Evolutionary conservation across 2,797 vertebrate genomes (phyloP), one percentile per base, ranked within the genome.

Genomic region (Cynodonichthys magdalenae): DNA sequence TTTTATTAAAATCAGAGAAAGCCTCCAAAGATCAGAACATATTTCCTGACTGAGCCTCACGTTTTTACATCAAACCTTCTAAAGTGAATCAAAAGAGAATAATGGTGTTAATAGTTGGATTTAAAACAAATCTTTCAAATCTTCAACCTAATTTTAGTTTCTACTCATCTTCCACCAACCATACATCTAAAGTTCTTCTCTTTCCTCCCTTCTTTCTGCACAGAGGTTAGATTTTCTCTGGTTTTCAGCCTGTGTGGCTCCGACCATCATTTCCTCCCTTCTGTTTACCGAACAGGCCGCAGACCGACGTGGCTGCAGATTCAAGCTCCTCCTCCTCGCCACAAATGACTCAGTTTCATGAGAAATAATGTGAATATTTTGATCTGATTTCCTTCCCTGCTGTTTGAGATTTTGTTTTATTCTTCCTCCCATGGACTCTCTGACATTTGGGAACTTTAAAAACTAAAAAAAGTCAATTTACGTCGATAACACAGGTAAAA

Each of bases 261-360:
- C 41, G 69, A 82, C 77, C 82, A 45, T 88, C 85, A 71, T 86
- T 76, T 72, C 83, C 75, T 59, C 74, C 9, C 31, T 52, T 80
- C 71, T 90, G 86, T 91, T 92, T 89, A 90, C 78, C 44, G 79
- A 85, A 58, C 75, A 79, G 80, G 81, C 88, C 82, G 39, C 85
- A 88, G 75, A 84, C 74, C 71, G 59, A 75, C 58, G 41, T 70
- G 82, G 68, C 67, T 68, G 81, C 66, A 14, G 48, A 69, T 74
- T 51, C 53, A 79, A 71, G 59, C 75, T 82, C 71, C 53, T 18
- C 58, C 3, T 68, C 85, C 75, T 76, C 75, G 83, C 82, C 83
- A 71, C 62, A 82, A 59, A 84, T 57, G 69, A 86, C 79, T 57
- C 62, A 42, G 63, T 78, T 86, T 80, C 59, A 64, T 64, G 47